Evolutionary conservation across 2,797 vertebrate species (phyloP), one percentile per base, ranked within the genome.

Genomic region (Hirundo rustica): DNA sequence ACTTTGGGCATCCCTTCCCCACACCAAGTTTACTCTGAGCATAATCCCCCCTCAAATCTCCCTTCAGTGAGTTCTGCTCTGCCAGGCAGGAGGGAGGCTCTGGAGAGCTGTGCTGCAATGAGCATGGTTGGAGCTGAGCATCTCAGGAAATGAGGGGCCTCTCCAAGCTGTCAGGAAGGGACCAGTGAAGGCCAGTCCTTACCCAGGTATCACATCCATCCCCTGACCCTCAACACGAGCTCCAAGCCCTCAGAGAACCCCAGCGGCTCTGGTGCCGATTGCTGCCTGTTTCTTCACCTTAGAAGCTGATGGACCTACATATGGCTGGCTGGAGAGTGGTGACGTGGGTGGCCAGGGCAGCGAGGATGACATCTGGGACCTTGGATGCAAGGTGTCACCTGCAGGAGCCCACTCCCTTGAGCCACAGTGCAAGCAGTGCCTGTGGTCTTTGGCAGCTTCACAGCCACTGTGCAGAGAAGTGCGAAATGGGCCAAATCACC

Each of bases 251-350:
- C 34, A n/a, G 50, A 34, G 54, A 78, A 5, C 16, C 40, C 36
- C 2, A 7, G 0, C 2, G 32, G n/a, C 57, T 77, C 44, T 5
- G 9, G 26, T 2, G 5, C 9, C 0, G 0, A 30, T 18, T 73
- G 38, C n/a, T 92, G 48, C 30, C 0, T 1, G 13, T 65, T 74
- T 83, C 48, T 85, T 60, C 48, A 40, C 40, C 32, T 57, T 29
- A 76, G 32, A 36, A 85, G 45, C 27, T 21, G 57, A 76, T 38
- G 16, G 16, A 4, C 25, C 44, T 64, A 16, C 18, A 23, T 4
- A 1, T 11, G 57, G 36, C 72, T 74, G 66, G 54, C 66, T 92
- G 77, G 4, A 90, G 57, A 74, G 38, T 2, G 21, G 32, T 45
- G 38, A 71, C 16, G 38, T 60, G 40, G 12, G 53, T 45, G 75